Percentiles rank a stretch among this genome's conserved stretches.
These are phyloP conservation scores for Deladenus siricidicola DNA, from an alignment of 2,888 invertebrate species.

Conservation along the genomic window DNA sequence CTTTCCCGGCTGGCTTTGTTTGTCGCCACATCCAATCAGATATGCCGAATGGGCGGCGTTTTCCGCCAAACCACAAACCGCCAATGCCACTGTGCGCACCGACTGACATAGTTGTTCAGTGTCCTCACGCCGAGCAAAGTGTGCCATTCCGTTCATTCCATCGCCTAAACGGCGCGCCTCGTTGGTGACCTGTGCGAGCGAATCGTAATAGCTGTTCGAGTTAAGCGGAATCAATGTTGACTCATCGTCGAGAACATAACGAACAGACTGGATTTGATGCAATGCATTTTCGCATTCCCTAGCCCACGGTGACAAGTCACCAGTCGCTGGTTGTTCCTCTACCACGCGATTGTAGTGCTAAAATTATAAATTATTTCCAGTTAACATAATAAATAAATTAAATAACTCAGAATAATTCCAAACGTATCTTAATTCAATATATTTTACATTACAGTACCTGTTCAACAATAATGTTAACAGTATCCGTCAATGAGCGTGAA, in stretches of 20 bases:
- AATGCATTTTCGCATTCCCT: slow-evolving; percentile 93
- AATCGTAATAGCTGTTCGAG: slow-evolving; percentile 83
- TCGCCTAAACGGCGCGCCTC: slow-evolving; percentile 67
- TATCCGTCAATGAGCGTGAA: slow-evolving; percentile 28
- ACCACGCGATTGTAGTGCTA: neutral
- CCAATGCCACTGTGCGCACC: slow-evolving; percentile 68
- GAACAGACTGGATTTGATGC: slow-evolving; percentile 74
- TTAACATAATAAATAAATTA: neutral
- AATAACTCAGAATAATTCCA: neutral
- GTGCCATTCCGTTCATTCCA: slow-evolving; percentile 88
- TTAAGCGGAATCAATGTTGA: slow-evolving; percentile 69
- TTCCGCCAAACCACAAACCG: slow-evolving; percentile 84
- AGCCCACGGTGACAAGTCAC: slow-evolving; percentile 70
- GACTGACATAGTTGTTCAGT: slow-evolving; percentile 72
- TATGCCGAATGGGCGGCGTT: slow-evolving; percentile 69
- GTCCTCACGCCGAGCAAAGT: slow-evolving; percentile 77
- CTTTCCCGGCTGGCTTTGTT: slow-evolving; percentile 76
- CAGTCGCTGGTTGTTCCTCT: neutral
- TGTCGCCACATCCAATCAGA: slow-evolving; percentile 83
- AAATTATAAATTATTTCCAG: neutral
- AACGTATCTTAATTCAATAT: too few species aligned
- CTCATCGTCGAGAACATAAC: slow-evolving; percentile 74
- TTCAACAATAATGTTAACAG: slow-evolving; percentile 28
- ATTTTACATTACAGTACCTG: slow-evolving; percentile 5
- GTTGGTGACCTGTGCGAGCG: slow-evolving; percentile 76